Evolutionary conservation across 2,797 vertebrate genomes (phyloP), one percentile per base, ranked within the genome.

Genomic region (Pangasius larnaudii): DNA sequence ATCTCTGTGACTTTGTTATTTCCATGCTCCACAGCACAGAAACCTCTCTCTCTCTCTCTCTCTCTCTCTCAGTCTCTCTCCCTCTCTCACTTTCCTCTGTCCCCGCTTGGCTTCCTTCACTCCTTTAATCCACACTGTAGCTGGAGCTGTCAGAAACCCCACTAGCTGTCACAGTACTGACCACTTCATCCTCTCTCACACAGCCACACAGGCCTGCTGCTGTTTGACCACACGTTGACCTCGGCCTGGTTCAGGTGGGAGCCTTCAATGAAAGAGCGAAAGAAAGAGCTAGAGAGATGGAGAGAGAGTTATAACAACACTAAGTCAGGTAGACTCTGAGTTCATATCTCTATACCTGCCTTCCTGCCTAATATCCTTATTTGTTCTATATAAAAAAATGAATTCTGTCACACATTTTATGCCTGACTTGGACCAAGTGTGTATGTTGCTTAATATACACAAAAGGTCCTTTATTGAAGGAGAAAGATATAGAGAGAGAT

Each of bases 151-250:
- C 94, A 95, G 93, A 94, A 92, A 92, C 88, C 77, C 93, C 89
- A 91, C 89, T 92, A 93, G 94, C 94, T 96, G 95, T 96, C 95
- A 96, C 88, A 91, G 90, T 69, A 87, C 79, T 86, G 95, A 96
- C 95, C 95, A 95, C 94, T 96, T 96, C 93, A 96, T 96, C 81
- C 90, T 84, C 88, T 65, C 87, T 67, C 88, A 67, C 85, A 80
- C 78, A 86, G 74, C 33, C 88, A 78, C 88, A 88, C 85, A 91
- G 74, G 74, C 85, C 84, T 86, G 33, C 86, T 88, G 89, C 77
- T 89, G 53, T 89, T 90, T 91, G 85, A 92, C 89, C 91, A 85
- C 83, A 89, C 79, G 65, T 85, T 89, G 90, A 90, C 89, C 91
- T 90, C 87, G 49, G 63, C 83, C 71, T n/a, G 63, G 80, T 89